Base-by-base conservation (phyloP, 1,140 invertebrate genomes). In the Papilio machaon region DNA sequence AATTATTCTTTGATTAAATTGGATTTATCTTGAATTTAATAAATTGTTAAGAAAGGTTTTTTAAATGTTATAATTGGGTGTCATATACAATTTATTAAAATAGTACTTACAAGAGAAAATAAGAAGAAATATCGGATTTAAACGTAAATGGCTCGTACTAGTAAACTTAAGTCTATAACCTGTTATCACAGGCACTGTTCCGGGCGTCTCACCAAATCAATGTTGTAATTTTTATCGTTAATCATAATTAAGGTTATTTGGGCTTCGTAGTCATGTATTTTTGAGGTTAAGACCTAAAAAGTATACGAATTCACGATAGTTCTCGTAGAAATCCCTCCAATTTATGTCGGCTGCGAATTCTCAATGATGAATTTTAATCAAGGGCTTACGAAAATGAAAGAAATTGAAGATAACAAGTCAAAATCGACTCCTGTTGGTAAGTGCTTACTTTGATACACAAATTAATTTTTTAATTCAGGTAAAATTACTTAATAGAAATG, bases 381-480 rank as follows among this genome's bases (percentile, higher is more conserved):
- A 85, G 86, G 81, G 58, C 87, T 88, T 79, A 81, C 82, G 49
- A 94, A 92, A 88, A 91, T 88, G 80, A 94, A 93, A 82, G 92
- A 94, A 77, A 88, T 87, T 86, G 87, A 88, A 83, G 92, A 93
- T 80, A 91, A 82, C 81, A 91, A 91, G 85, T 82, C 85, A 5
- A 94, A 90, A 84, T 84, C 90, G 74, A 93, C 91, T n/a, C 92
- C 91, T 35, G 88, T 94, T 64, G 91, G 92, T 93, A 86, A 80
- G 88, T 89, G 77, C 6, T 17, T 43, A 43, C 67, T 60, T 78
- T 64, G 2, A 15, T 23, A 64, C 35, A 35, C 4, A 70, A 70
- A 6, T 8, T 13, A 23, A 15, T 35, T 70, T 35, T 35, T 35
- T 4, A 30, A 35, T 70, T 35, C 23, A 15, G 5, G 30, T 70